Evolutionary conservation across 2,888 invertebrate species (phyloP).

Genomic region (Orgyia antiqua): DNA sequence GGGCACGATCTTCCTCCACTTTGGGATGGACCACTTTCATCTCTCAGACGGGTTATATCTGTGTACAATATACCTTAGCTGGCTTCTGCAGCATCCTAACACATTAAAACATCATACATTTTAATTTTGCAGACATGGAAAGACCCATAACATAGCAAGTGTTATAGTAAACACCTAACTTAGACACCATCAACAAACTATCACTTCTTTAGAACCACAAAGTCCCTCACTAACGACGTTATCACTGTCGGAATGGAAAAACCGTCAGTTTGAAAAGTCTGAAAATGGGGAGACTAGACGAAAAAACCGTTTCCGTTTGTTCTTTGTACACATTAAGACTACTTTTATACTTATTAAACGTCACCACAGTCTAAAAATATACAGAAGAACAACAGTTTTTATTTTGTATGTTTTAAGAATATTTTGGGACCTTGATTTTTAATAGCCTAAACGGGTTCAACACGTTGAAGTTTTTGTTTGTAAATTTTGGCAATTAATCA

Average conservation of each 20-base stretch:
- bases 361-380: constrained; percentile 21
- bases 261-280: constrained; percentile 53
- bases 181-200: constrained; percentile 36
- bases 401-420: constrained; percentile 14
- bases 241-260: constrained; percentile 55
- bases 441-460: constrained; percentile 18
- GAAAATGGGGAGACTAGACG: constrained; percentile 62
- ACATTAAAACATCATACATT: no score
- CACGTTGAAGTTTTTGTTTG: constrained; percentile 19
- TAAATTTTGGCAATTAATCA: constrained; percentile 19
- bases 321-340: constrained; percentile 31
- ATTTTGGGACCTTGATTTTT: constrained; percentile 19
- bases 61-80: no score
- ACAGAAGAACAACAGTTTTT: constrained; percentile 7
- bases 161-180: no score
- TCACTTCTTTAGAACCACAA: constrained; percentile 43
- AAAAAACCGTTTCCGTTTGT: constrained; percentile 65
- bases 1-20: no score
- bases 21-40: no score
- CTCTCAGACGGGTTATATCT: no score
- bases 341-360: constrained; percentile 7
- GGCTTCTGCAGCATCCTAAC: no score
- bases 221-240: constrained; percentile 59
- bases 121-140: no score
- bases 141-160: no score